A percentile compares a stretch with the other conserved stretches of the same genome.
These are phyloP conservation scores for Maniola jurtina DNA, from an alignment of 1,140 invertebrate species.

Conservation along the genomic window DNA sequence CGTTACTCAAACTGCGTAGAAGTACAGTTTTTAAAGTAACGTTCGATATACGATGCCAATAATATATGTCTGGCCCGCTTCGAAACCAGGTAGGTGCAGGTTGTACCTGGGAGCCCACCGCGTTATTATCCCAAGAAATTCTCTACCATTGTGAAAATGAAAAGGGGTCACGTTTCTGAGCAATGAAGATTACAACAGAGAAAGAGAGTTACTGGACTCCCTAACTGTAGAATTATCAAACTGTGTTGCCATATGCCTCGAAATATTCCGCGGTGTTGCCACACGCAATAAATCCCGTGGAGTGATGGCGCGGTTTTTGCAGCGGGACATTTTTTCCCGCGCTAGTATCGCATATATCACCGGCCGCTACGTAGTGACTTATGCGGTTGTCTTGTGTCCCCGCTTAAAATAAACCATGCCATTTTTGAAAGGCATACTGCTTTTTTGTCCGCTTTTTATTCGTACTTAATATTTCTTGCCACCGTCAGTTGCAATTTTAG, in stretches of 20 bases:
- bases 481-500: not conserved
- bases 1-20: too few relatives aligned
- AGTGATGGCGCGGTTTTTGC: conserved; percentile 72
- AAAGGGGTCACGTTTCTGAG: too few relatives aligned
- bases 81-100: too few relatives aligned
- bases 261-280: conserved; percentile 67
- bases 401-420: conserved; percentile 58
- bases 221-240: not conserved
- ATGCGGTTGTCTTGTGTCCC: conserved; percentile 59
- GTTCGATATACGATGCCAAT: too few relatives aligned
- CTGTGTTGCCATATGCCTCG: conserved; percentile 46
- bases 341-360: conserved; percentile 70
- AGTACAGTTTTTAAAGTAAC: too few relatives aligned
- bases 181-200: too few relatives aligned
- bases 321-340: conserved; percentile 76
- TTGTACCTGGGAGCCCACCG: too few relatives aligned
- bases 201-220: not conserved
- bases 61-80: too few relatives aligned
- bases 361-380: conserved; percentile 60
- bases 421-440: conserved; percentile 50
- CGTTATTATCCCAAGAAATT: too few relatives aligned
- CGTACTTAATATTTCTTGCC: conserved; percentile 36
- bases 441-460: conserved; percentile 39
- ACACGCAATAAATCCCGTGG: conserved; percentile 65
- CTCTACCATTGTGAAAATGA: too few relatives aligned